A percentile compares a stretch with the other conserved stretches of the same genome.
Evolutionary conservation across 1,140 invertebrate species (phyloP).

Genomic region (Neodiprion lecontei): DNA sequence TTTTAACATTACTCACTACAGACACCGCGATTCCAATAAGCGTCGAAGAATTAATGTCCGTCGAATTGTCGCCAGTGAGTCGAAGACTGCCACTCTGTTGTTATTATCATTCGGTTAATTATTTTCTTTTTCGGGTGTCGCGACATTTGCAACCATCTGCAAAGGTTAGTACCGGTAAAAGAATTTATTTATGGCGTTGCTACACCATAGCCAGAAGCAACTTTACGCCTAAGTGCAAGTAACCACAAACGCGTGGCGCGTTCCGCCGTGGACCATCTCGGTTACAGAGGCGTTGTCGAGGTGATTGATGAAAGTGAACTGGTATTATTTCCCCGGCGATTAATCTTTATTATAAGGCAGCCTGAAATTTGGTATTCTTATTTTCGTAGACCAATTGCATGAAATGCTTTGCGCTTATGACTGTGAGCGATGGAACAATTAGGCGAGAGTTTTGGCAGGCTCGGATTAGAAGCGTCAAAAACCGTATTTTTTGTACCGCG

Average conservation of each 20-base stretch:
- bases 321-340: background rate
- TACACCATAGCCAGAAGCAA: background rate
- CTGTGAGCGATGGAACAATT: background rate
- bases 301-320: conserved; percentile 1
- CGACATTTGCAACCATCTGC: background rate
- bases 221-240: background rate
- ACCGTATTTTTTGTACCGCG: no score
- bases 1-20: background rate
- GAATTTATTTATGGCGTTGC: background rate
- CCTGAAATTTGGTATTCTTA: background rate
- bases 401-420: background rate
- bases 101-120: background rate
- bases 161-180: background rate
- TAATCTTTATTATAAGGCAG: conserved; percentile 1
- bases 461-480: background rate
- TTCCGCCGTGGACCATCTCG: background rate
- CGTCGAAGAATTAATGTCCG: background rate
- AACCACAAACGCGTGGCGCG: background rate
- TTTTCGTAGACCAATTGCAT: background rate
- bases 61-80: background rate
- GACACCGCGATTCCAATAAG: background rate
- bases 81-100: background rate
- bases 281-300: background rate
- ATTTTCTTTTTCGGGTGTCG: background rate
- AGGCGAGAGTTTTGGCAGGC: background rate